Conservation (phyloP, 2,888 invertebrate species). For the Hydropsyche betteni region DNA sequence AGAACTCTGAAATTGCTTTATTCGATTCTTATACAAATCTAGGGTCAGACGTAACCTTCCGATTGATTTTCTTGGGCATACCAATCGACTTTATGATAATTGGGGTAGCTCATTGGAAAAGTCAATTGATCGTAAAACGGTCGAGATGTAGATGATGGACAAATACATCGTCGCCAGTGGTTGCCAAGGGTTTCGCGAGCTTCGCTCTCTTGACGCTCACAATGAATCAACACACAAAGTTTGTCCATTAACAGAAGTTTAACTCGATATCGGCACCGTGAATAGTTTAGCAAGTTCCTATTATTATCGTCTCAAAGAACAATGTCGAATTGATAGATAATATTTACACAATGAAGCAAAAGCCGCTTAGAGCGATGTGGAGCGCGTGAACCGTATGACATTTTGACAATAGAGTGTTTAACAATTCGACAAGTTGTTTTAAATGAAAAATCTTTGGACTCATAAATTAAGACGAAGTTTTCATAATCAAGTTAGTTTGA, state of each 20-base stretch:
- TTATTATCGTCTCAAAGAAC: constrained; percentile 29
- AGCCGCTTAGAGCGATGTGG: background rate
- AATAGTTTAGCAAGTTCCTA: constrained; percentile 31
- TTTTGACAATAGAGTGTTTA: no score
- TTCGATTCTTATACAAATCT: no score
- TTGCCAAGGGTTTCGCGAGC: background rate
- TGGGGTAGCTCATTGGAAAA: background rate
- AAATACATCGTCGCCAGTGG: background rate
- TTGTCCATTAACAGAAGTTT: constrained; percentile 32
- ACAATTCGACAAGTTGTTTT: no score
- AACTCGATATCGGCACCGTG: constrained; percentile 16
- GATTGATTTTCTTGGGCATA: no score
- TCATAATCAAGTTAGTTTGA: no score
- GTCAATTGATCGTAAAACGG: constrained; percentile 17
- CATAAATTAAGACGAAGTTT: no score
- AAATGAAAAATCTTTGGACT: no score
- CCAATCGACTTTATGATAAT: no score
- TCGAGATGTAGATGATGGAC: constrained; percentile 3
- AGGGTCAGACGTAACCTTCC: no score
- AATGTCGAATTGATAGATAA: constrained; percentile 39
- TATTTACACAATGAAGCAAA: constrained; percentile 12
- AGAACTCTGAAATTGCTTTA: no score
- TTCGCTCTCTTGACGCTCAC: constrained; percentile 5
- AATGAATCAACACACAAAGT: constrained; percentile 35
- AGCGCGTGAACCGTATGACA: no score